A percentile compares a stretch with the other conserved stretches of the same genome.
phyloP scores from a whole-genome alignment of 2,888 invertebrate species.

The Phengaris arion region DNA sequence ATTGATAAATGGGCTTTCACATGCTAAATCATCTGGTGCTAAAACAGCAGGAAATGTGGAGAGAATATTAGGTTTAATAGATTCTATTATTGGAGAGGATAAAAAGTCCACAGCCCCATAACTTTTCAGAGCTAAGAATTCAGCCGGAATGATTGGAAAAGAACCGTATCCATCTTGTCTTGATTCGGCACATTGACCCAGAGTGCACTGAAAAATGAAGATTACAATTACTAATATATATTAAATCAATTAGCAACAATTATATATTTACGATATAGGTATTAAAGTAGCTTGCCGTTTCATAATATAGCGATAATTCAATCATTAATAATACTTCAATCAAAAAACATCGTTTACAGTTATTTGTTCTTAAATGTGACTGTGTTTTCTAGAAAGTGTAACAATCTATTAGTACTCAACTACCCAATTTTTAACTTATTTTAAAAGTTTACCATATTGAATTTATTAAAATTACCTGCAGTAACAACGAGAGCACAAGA shows the following conservation, averaged over 20 bases:
- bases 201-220: slow-evolving; percentile 1
- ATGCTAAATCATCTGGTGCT: slow-evolving; percentile 1
- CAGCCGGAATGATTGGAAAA: not conserved
- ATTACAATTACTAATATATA: not conserved
- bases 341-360: not conserved
- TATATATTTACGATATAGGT: not conserved
- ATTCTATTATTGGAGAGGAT: slow-evolving; percentile 3
- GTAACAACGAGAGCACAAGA: not conserved
- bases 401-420: not conserved
- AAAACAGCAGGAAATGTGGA: not conserved
- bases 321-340: too few species aligned
- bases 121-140: slow-evolving; percentile 7
- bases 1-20: not conserved
- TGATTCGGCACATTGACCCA: not conserved
- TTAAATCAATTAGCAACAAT: not conserved
- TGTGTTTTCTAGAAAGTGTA: not conserved
- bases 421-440: not conserved
- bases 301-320: not conserved
- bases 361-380: not conserved
- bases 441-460: not conserved
- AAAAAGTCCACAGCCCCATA: slow-evolving; percentile 19
- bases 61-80: not conserved
- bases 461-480: not conserved
- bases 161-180: not conserved
- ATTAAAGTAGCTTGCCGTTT: not conserved